phyloP scores from a whole-genome alignment of 2,797 vertebrate genomes.

The Myotis findleyi region DNA sequence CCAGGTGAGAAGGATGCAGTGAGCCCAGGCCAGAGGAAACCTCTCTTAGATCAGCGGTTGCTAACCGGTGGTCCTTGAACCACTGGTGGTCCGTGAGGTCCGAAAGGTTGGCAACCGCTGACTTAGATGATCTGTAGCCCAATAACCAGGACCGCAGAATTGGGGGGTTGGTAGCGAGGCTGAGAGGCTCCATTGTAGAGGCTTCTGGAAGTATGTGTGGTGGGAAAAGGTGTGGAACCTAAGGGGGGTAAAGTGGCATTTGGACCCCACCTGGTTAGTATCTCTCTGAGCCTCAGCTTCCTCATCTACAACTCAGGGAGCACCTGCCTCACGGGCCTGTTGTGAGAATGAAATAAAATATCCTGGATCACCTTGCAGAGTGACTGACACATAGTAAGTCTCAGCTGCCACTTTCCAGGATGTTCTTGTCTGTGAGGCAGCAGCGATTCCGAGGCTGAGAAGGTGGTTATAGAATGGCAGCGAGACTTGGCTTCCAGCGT shows the following conservation, averaged over 20 bases:
- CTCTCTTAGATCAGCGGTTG: neutral
- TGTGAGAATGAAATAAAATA: neutral
- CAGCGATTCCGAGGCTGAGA: neutral
- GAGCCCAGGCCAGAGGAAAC: neutral
- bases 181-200: neutral
- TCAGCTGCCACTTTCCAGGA: neutral
- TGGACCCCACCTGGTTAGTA: too few species aligned
- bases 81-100: too few species aligned
- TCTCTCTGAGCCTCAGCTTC: neutral
- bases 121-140: neutral
- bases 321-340: neutral
- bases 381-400: neutral
- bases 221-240: neutral
- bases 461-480: neutral
- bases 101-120: too few species aligned
- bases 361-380: neutral
- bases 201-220: neutral
- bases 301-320: neutral
- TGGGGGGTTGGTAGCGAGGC: too few species aligned
- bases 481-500: neutral
- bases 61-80: too few species aligned
- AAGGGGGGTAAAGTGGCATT: neutral
- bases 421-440: slow-evolving; percentile 68
- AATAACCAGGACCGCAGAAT: neutral
- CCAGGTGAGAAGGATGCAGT: neutral